Evolutionary conservation across 2,888 invertebrate genomes (phyloP), one percentile per base, ranked within the genome.

Genomic region (Dichetophora obliterata): DNA sequence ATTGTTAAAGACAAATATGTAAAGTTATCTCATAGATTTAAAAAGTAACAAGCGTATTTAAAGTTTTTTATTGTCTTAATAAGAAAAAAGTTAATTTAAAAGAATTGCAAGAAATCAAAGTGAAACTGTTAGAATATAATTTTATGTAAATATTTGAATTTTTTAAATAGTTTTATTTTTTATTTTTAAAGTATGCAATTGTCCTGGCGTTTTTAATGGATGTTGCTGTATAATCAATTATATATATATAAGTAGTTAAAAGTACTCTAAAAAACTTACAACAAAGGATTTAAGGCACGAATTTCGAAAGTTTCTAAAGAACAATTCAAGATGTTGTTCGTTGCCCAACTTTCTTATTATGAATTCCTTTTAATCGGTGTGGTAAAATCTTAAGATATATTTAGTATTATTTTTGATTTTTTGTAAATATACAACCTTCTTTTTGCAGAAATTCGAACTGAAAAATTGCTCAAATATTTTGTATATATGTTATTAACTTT

Each of bases 391-490:
- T 16, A 16, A 63, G 24, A 31, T 63, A 61, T 24, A 19, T 54
- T 19, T 54, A 19, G n/a, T 19, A 9, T 54, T 9, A 24, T 61
- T 61, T 61, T 61, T 59, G 5, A 14, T 34, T 31, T 54, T 57
- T 24, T 69, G 65, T 65, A 73, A 50, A 71, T 59, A 71, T 9
- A 59, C 5, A 22, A 43, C 11, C 16, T 22, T 22, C 19, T 14
- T 14, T 34, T 34, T 65, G 24, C n/a, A 54, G 16, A 65, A 73
- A 48, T 59, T 73, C 8, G 48, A 27, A 43, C 61, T 72, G 59
- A 61, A 66, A 24, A 74, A 11, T 74, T 74, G 74, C 74, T 74
- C 74, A 74, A 74, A 74, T 74, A 74, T 65, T 66, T 74, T 74
- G 22, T 61, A 59, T 16, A 22, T 37, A 27, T 71, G 31, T 34